Evolutionary conservation across 2,797 vertebrate species (phyloP), one percentile per base, ranked within the genome.

Genomic region (Perdix hodgsoniae): DNA sequence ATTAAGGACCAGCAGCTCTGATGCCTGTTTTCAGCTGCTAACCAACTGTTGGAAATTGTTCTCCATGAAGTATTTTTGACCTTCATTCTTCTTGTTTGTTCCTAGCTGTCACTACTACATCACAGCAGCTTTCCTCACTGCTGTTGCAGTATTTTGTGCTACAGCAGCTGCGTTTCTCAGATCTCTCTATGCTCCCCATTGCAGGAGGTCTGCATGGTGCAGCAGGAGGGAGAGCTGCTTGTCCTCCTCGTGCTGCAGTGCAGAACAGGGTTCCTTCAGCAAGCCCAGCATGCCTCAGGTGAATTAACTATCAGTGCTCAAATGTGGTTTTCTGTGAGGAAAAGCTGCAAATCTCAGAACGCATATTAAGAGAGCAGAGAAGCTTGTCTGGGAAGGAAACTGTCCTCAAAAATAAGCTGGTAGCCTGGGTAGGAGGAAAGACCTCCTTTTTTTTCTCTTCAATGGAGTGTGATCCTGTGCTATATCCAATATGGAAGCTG

Each of bases 261-360:
- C 35, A 61, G 49, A 44, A 11, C n/a, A 44, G 14, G 29, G 33
- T 37, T 19, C 10, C 40, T 64, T 56, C 61, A 26, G 1, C 47
- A 56, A 33, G n/a, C 18, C 31, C 39, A 29, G 1, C 2, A 9
- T 31, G 35, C 24, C 21, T 63, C 22, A 29, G 44, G 66, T 59
- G 9, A 19, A 3, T 57, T 24, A 23, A 11, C 60, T 22, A 29
- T 21, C 0, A 0, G 29, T 45, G 37, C 16, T 86, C 0, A 75
- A 45, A 13, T 7, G 21, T 4, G 11, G 31, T 37, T 78, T 91
- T 77, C n/a, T 63, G 2, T 40, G 78, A 26, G 15, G 22, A 71
- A 50, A 72, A 83, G 61, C 72, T 54, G 3, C 26, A n/a, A 44
- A 40, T 73, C 39, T 40, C 57, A n/a, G 61, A 71, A n/a, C 10